phyloP scores from a whole-genome alignment of 2,797 vertebrate genomes.

The Siniperca scherzeri region DNA sequence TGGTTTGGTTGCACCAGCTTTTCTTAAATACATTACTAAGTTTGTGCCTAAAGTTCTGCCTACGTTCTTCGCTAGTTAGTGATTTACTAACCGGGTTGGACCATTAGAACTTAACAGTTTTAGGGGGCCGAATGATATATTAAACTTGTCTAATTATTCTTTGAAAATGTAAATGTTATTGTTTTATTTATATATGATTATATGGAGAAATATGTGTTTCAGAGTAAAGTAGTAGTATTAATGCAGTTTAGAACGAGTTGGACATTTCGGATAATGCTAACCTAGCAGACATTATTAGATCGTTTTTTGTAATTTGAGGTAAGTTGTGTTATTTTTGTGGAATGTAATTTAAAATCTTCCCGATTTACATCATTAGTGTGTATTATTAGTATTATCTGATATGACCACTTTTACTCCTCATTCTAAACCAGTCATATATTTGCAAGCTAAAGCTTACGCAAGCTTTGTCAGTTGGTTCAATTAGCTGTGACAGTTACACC shows the following conservation, averaged over 20 bases:
- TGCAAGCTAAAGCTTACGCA: background rate
- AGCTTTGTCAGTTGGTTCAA: background rate
- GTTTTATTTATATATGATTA: background rate
- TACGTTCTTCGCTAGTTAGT: background rate
- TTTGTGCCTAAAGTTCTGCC: background rate
- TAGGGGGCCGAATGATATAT: background rate
- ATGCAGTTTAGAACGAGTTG: background rate
- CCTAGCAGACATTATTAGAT: background rate
- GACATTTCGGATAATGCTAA: background rate
- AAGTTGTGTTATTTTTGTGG: background rate
- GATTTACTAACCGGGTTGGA: background rate
- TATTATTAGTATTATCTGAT: too few species aligned
- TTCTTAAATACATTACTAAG: constrained; percentile 11
- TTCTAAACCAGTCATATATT: background rate
- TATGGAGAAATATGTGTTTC: background rate
- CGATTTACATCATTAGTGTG: too few species aligned
- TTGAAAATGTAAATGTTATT: background rate
- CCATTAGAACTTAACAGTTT: background rate
- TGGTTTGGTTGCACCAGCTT: constrained; percentile 39
- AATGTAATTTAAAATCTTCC: background rate
- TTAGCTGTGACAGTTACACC: too few species aligned
- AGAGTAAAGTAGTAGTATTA: background rate
- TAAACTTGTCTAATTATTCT: background rate
- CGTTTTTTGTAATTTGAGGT: background rate
- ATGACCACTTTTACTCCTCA: too few species aligned